phyloP scores from a whole-genome alignment of 2,797 vertebrate species.

The Helicolenus hilgendorfi region DNA sequence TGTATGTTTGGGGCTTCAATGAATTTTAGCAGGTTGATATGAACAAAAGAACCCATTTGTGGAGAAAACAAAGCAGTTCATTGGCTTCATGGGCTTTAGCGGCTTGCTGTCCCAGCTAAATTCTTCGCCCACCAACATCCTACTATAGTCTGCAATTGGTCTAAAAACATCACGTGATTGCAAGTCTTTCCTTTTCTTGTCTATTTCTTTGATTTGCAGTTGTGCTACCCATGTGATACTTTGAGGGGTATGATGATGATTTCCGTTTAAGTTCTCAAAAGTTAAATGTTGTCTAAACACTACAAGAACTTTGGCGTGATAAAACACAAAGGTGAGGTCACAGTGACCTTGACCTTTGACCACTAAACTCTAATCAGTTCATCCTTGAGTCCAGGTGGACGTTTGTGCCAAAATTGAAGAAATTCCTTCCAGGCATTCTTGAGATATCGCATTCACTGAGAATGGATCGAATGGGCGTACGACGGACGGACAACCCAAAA shows the following conservation, averaged over 20 bases:
- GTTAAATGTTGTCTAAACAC: not conserved
- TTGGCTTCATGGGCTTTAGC: not conserved
- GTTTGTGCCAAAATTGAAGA: not conserved
- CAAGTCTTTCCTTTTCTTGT: not conserved
- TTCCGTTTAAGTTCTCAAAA: not conserved
- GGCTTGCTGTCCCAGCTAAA: not conserved
- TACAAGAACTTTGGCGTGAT: not conserved
- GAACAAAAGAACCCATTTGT: not conserved
- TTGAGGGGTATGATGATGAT: not conserved
- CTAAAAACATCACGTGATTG: not conserved
- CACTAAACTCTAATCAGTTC: not conserved
- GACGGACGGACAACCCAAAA: not conserved
- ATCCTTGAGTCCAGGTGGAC: not conserved
- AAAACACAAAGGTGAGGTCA: not conserved
- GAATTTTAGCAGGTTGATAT: not conserved
- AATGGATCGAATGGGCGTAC: too few relatives aligned
- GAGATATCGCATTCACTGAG: too few relatives aligned
- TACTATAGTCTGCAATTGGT: not conserved
- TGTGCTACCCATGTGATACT: not conserved
- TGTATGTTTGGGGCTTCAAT: not conserved
- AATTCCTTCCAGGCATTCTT: too few relatives aligned
- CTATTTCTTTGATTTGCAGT: not conserved
- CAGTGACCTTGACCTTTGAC: not conserved
- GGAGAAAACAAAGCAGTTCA: conserved; percentile 4
- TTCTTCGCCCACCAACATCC: conserved; percentile 19